These are phyloP conservation scores for Hydrolagus colliei DNA, from an alignment of 2,797 vertebrate genomes.

Conservation along the genomic window DNA sequence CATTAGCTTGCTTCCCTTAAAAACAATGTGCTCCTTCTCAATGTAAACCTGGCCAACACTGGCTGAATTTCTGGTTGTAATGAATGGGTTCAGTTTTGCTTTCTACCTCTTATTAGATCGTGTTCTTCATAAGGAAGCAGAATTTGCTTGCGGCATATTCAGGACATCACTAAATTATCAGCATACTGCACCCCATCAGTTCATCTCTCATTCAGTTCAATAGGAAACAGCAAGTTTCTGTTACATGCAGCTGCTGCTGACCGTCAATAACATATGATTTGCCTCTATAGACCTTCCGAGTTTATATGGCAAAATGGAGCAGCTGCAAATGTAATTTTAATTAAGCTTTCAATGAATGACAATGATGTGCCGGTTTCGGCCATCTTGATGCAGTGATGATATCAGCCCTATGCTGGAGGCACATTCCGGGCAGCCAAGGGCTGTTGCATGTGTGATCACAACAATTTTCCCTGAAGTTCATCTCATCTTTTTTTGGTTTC, in stretches of 20 bases:
- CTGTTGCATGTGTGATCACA: background rate
- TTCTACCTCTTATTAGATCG: background rate
- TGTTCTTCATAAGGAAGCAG: background rate
- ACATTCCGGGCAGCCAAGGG: background rate
- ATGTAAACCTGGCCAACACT: background rate
- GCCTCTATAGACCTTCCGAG: background rate
- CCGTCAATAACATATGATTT: background rate
- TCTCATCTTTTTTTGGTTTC: conserved; percentile 1
- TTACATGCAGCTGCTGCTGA: background rate
- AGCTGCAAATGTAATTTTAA: conserved; percentile 16
- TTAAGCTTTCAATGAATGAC: background rate
- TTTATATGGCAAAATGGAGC: conserved; percentile 11
- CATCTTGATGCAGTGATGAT: background rate
- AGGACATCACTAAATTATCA: background rate
- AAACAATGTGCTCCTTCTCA: background rate
- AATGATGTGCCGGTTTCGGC: background rate
- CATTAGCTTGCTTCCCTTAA: background rate
- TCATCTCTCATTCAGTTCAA: background rate
- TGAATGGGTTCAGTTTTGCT: background rate
- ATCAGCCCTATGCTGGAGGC: background rate
- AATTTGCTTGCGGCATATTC: conserved; percentile 1
- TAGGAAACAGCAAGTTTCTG: background rate
- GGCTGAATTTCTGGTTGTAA: background rate
- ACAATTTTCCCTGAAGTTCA: background rate
- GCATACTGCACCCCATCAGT: background rate